A percentile compares a stretch with the other conserved stretches of the same genome.
Conservation (phyloP, 2,113 vertebrate genomes). For the Thinocorus orbignyianus region DNA sequence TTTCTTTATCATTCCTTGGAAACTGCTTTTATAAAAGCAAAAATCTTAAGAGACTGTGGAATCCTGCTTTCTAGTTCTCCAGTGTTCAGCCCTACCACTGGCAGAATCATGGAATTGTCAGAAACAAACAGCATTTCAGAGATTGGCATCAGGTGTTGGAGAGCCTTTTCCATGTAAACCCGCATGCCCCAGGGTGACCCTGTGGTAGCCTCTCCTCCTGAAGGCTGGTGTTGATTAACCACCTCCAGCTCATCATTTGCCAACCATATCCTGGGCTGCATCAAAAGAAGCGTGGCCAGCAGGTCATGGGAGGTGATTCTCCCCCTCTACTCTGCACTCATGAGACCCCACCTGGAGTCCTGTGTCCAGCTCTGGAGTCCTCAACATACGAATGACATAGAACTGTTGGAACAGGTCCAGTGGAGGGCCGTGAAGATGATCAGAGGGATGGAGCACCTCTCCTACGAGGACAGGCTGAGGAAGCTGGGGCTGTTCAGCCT, state of each 20-base stretch:
- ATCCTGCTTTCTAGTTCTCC: not conserved
- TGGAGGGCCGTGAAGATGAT: too few species aligned
- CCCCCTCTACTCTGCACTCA: too few species aligned
- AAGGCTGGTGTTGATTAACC: not conserved
- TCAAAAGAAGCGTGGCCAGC: too few species aligned
- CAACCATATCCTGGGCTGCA: too few species aligned
- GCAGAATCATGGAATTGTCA: not conserved
- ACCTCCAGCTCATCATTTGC: not conserved
- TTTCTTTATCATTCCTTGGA: not conserved
- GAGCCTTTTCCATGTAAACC: conserved; percentile 41
- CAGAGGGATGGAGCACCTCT: too few species aligned
- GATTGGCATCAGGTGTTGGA: conserved; percentile 14
- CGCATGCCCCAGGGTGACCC: not conserved
- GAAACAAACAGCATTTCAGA: conserved; percentile 5
- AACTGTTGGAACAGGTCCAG: too few species aligned
- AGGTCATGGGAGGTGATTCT: too few species aligned
- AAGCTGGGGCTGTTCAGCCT: too few species aligned
- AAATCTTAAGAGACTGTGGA: not conserved
- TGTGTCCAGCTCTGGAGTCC: too few species aligned
- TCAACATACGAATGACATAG: too few species aligned
- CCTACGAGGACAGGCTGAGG: too few species aligned
- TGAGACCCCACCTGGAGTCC: too few species aligned
- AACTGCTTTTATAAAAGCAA: not conserved
- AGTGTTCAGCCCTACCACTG: not conserved
- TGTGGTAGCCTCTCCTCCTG: not conserved